These are phyloP conservation scores for Lepisosteus osseus DNA, from an alignment of 2,113 vertebrate genomes.

Conservation along the genomic window DNA sequence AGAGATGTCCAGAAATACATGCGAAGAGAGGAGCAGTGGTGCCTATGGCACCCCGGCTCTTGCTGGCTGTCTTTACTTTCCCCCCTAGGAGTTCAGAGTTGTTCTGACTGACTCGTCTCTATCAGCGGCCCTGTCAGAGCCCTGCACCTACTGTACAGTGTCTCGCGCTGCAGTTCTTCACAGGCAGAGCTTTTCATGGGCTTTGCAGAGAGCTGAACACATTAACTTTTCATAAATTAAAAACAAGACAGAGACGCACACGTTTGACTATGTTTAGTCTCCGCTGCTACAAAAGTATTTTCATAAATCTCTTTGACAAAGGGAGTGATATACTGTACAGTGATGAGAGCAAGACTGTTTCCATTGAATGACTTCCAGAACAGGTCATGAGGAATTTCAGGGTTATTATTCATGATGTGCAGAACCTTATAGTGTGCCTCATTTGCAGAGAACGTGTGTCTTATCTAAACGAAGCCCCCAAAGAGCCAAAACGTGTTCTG, in stretches of 20 bases:
- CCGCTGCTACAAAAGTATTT: conserved; percentile 42
- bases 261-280: conserved; percentile 37
- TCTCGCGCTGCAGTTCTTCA: no score
- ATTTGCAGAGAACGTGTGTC: background rate
- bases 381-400: background rate
- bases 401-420: background rate
- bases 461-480: no score
- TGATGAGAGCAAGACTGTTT: conserved; percentile 35
- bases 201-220: no score
- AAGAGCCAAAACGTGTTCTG: no score
- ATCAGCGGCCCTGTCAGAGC: no score
- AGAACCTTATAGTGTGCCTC: conserved; percentile 1
- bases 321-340: conserved; percentile 43
- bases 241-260: conserved; percentile 22
- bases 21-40: conserved; percentile 8
- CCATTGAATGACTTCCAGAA: background rate
- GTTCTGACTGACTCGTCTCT: no score
- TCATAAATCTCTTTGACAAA: conserved; percentile 50
- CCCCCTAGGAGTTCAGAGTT: no score
- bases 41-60: no score
- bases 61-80: no score
- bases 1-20: conserved; percentile 57
- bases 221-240: no score
- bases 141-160: no score
- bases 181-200: no score